phyloP scores from a whole-genome alignment of 2,113 vertebrate genomes.

The Peucedramus taeniatus region DNA sequence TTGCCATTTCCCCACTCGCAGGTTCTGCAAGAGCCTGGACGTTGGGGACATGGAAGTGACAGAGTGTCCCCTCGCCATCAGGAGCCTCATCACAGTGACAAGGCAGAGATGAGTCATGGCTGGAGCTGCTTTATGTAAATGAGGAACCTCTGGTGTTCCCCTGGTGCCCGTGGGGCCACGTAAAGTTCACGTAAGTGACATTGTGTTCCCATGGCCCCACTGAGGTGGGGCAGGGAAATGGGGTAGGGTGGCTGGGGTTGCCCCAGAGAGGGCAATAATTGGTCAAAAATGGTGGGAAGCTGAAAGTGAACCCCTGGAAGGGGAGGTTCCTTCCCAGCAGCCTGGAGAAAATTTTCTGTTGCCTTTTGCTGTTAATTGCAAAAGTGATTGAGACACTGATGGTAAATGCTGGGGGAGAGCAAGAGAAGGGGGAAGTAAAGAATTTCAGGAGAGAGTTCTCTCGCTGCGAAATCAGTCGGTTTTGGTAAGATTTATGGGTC shows the following conservation, averaged over 20 bases:
- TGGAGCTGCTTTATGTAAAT: slow-evolving; percentile 14
- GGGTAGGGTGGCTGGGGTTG: background rate
- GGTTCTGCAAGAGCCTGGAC: background rate
- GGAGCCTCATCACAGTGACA: slow-evolving; percentile 6
- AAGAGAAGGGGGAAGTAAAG: background rate
- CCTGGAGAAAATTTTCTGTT: background rate
- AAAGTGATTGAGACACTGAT: background rate
- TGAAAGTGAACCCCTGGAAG: background rate
- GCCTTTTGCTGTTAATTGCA: background rate
- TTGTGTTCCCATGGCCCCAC: background rate
- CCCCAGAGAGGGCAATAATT: background rate
- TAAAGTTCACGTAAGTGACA: background rate
- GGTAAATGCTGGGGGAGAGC: background rate
- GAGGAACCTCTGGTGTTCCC: slow-evolving; percentile 20
- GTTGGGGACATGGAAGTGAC: background rate
- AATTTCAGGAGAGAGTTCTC: background rate
- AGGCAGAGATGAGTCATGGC: slow-evolving; percentile 9
- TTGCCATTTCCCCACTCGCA: background rate
- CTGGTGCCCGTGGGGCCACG: background rate
- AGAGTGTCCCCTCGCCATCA: background rate
- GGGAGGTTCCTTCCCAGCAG: background rate
- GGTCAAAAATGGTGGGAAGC: background rate
- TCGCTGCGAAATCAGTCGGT: background rate
- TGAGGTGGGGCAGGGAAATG: background rate
- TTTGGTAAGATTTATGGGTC: background rate